Base-by-base conservation (phyloP, 2,113 vertebrate genomes). In the Aptenodytes patagonicus region DNA sequence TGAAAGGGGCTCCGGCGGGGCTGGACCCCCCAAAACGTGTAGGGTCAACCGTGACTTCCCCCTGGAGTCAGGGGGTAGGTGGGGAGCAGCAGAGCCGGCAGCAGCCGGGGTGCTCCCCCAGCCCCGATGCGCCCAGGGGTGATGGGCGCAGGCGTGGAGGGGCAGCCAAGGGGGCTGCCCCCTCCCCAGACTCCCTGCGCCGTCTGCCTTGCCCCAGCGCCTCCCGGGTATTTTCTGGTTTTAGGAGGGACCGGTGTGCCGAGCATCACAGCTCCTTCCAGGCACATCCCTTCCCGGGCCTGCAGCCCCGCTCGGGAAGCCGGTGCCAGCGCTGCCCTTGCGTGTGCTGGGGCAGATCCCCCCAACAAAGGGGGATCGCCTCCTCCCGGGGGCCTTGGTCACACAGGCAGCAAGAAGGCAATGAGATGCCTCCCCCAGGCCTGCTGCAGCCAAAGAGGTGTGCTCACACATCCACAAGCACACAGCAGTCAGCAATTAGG, bases 401-500 rank as follows among this genome's bases (percentile, higher is more conserved):
- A 6, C 9, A 13, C 52, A 15, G 60, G 34, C 51, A 34, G 31
- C 20, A 18, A 46, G 61, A 47, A 25, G 46, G 44, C 62, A 13
- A 22, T 0, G 13, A 18, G 71, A 4, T 13, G 18, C 21, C 62
- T 38, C 73, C 73, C 40, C 60, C 61, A 13, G 47, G 29, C 65
- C 69, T 2, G 2, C 82, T 6, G 9, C 68, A 69, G 71, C 70
- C 89, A 58, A 28, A 81, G 73, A 89, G 91, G 44, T 89, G 91
- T 80, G 73, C 89, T 92, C 70, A 11, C 89, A 34, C 65, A 16
- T 15, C 49, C 55, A 3, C 12, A 10, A 15, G 85, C 42, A 28
- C 44, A 6, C n/a, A 70, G 85, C 79, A 85, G 28, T 34, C 81
- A 80, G 89, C 93, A 95, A 94, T 94, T 83, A 91, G 94, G 84